These are phyloP conservation scores for Agrypnia vestita DNA, from an alignment of 1,140 invertebrate species.

Conservation along the genomic window DNA sequence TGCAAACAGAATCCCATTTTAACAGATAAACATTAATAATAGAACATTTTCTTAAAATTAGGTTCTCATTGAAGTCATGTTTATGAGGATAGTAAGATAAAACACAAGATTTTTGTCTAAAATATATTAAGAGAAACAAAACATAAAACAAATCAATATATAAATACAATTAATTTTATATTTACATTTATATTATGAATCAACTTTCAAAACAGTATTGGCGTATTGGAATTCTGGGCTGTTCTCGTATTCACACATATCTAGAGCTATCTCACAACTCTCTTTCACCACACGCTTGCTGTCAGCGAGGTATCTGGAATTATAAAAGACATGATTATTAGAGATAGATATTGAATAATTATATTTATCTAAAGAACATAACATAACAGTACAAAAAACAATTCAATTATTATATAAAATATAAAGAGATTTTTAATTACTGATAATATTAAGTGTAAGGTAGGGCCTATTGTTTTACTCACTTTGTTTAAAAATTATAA, in stretches of 20 bases:
- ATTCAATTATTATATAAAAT: too few species aligned
- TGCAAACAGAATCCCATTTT: too few species aligned
- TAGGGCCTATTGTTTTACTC: too few species aligned
- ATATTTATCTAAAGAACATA: too few species aligned
- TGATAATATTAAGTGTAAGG: too few species aligned
- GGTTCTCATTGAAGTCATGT: too few species aligned
- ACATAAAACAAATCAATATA: neutral
- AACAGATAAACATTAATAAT: too few species aligned
- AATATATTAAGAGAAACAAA: neutral
- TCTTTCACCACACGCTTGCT: slow-evolving; percentile 92
- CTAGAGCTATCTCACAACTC: slow-evolving; percentile 96
- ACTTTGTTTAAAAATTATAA: too few species aligned
- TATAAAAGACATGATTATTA: neutral
- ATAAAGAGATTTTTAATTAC: too few species aligned
- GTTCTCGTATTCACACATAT: slow-evolving; percentile 98
- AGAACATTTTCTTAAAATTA: too few species aligned
- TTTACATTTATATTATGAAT: too few species aligned
- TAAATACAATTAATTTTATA: slow-evolving; percentile 5
- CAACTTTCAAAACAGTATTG: slow-evolving; percentile 63
- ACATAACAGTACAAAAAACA: too few species aligned
- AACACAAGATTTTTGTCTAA: neutral
- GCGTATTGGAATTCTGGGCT: slow-evolving; percentile 90
- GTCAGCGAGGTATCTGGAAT: slow-evolving; percentile 84
- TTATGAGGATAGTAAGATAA: neutral
- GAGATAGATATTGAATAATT: neutral